Percentiles rank a stretch among this genome's conserved stretches.
Conservation (phyloP, 2,888 invertebrate genomes). For the Sylvicola cinctus region DNA sequence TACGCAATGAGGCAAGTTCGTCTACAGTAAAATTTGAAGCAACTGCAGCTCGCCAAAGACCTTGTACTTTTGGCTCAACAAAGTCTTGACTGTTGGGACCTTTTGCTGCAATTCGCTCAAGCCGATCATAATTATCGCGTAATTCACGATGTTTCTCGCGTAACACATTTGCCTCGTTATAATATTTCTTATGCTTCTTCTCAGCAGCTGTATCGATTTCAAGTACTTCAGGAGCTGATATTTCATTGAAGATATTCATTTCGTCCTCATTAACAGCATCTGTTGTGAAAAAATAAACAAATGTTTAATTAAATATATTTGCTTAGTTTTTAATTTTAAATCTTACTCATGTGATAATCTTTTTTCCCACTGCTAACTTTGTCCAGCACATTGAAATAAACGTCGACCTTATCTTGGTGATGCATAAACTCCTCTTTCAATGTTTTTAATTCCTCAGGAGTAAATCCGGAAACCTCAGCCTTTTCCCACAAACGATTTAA, state of each 20-base stretch:
- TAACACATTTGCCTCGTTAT: conserved; percentile 44
- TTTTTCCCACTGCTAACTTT: conserved; percentile 35
- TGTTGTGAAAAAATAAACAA: conserved; percentile 15
- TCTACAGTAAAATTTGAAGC: conserved; percentile 59
- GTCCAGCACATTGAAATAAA: conserved; percentile 64
- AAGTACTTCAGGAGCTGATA: conserved; percentile 34
- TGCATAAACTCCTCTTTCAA: conserved; percentile 77
- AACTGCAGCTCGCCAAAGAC: conserved; percentile 66
- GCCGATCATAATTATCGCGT: conserved; percentile 49
- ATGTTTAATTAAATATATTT: conserved; percentile 3
- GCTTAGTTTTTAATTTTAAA: conserved; percentile 2
- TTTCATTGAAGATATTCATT: conserved; percentile 47
- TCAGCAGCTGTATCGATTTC: conserved; percentile 30
- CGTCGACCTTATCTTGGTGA: conserved; percentile 82
- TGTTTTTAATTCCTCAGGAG: conserved; percentile 57
- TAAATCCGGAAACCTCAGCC: conserved; percentile 74
- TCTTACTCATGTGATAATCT: conserved; percentile 44
- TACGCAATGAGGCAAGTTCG: conserved; percentile 67
- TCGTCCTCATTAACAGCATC: conserved; percentile 57
- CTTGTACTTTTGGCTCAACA: conserved; percentile 76
- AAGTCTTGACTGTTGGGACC: conserved; percentile 71
- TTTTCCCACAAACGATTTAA: conserved; percentile 76
- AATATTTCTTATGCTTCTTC: conserved; percentile 31
- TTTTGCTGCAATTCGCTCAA: conserved; percentile 45
- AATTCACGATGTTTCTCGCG: conserved; percentile 55